Evolutionary conservation across 1,140 invertebrate genomes (phyloP).

Genomic region (Brachionus asplanchnoidis): DNA sequence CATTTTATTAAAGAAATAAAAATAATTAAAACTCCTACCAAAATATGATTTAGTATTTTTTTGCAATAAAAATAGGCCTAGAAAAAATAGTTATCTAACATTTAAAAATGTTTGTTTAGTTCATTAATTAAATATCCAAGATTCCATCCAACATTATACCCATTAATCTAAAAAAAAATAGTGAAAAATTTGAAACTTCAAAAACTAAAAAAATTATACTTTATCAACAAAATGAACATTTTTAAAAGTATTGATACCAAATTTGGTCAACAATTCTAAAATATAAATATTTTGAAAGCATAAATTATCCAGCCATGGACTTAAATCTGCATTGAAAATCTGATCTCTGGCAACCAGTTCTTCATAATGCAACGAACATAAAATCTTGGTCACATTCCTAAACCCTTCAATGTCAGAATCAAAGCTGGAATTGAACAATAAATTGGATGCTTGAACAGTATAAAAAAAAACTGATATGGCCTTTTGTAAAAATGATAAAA

Average conservation of each 20-base stretch:
- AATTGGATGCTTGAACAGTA: background rate
- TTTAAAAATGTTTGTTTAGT: constrained; percentile 2
- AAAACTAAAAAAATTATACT: background rate
- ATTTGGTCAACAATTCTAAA: background rate
- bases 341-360: background rate
- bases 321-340: background rate
- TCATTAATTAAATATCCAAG: background rate
- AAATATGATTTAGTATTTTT: background rate
- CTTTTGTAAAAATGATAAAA: background rate
- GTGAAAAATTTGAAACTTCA: background rate
- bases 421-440: constrained; percentile 12
- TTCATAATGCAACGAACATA: background rate
- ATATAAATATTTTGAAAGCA: constrained; percentile 12
- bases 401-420: background rate
- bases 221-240: background rate
- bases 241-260: background rate
- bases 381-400: background rate
- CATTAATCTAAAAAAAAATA: background rate
- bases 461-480: constrained; percentile 16
- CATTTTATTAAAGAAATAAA: too few species aligned
- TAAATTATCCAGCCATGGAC: background rate
- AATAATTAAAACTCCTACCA: too few species aligned
- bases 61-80: background rate
- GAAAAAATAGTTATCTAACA: background rate
- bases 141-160: constrained; percentile 26